Evolutionary conservation across 2,113 vertebrate genomes (phyloP).

Genomic region (Malurus alboscapulatus): DNA sequence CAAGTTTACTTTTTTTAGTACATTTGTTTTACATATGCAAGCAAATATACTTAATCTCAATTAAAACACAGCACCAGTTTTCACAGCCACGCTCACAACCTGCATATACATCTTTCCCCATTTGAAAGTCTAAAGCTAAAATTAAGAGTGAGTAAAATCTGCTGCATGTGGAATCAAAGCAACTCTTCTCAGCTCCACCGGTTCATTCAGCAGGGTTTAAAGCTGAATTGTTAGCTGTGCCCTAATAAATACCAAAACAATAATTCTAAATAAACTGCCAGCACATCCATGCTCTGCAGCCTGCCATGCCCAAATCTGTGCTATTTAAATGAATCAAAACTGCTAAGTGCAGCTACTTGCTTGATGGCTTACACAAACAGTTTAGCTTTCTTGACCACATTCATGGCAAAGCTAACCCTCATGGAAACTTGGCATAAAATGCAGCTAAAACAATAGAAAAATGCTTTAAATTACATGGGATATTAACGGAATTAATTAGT

Average conservation of each 20-base stretch:
- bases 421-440: not conserved
- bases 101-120: not conserved
- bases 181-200: not conserved
- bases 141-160: not conserved
- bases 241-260: not conserved
- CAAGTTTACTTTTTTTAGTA: conserved; percentile 64
- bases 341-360: conserved; percentile 5
- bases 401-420: not conserved
- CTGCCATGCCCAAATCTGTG: not conserved
- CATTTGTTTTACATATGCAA: conserved; percentile 71
- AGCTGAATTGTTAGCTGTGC: not conserved
- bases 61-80: conserved; percentile 45
- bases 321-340: not conserved
- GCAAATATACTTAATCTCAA: conserved; percentile 56
- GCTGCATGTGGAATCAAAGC: not conserved
- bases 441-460: not conserved
- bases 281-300: not conserved
- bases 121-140: conserved; percentile 29
- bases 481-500: conserved; percentile 11
- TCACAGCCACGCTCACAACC: conserved; percentile 2
- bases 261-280: conserved; percentile 16
- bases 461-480: not conserved
- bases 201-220: not conserved
- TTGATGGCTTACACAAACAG: conserved; percentile 21
- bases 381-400: conserved; percentile 32